Conservation (phyloP, 1,140 invertebrate species). For the Acromyrmex echinatior region DNA sequence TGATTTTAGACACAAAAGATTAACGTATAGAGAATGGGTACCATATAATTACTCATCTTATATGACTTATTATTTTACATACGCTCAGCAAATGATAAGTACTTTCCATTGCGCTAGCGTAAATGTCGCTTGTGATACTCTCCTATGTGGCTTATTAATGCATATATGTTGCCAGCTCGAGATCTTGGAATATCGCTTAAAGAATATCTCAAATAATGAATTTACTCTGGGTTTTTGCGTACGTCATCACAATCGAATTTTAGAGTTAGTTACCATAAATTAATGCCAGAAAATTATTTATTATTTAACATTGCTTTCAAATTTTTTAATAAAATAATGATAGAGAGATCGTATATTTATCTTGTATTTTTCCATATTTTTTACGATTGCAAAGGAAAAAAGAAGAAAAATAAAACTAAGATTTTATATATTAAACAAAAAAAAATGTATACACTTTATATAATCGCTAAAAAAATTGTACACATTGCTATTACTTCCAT, state of each 20-base stretch:
- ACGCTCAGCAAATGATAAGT: constrained; percentile 44
- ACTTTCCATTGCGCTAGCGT: background rate
- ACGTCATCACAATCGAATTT: constrained; percentile 48
- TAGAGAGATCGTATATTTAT: background rate
- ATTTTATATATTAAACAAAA: background rate
- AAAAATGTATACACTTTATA: background rate
- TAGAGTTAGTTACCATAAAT: constrained; percentile 40
- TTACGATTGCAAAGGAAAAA: background rate
- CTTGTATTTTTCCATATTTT: background rate
- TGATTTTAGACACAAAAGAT: constrained; percentile 22
- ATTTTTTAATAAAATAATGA: background rate
- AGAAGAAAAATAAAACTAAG: too few relatives aligned
- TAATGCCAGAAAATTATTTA: background rate
- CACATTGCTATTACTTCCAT: background rate
- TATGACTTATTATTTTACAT: background rate
- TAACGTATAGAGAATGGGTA: constrained; percentile 49
- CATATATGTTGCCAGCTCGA: constrained; percentile 65
- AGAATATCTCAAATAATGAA: background rate
- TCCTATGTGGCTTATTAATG: constrained; percentile 65
- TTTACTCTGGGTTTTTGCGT: background rate
- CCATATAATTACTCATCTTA: constrained; percentile 53
- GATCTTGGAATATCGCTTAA: constrained; percentile 65
- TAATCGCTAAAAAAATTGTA: background rate
- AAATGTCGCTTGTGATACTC: constrained; percentile 53
- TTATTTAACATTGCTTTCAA: background rate